These are phyloP conservation scores for Galerucella nymphaeae DNA, from an alignment of 2,888 invertebrate species.

Conservation along the genomic window DNA sequence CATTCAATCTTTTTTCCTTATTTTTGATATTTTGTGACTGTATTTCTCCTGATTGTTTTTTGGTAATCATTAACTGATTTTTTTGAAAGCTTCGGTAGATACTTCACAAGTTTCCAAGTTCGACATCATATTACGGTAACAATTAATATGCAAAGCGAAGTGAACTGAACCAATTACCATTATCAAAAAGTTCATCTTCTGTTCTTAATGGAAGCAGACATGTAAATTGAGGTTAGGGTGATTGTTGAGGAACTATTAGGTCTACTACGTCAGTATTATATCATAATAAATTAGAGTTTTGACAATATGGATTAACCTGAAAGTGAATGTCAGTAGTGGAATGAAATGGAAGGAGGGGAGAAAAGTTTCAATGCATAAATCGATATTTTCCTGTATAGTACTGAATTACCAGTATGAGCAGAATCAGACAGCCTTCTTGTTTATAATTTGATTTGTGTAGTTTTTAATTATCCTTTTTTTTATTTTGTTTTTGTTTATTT, in stretches of 20 bases:
- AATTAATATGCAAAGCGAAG: slow-evolving; percentile 37
- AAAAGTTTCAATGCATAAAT: too few relatives aligned
- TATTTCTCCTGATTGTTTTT: too few relatives aligned
- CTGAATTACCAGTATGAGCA: too few relatives aligned
- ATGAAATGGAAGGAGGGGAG: too few relatives aligned
- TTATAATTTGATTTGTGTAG: not conserved
- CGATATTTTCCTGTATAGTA: too few relatives aligned
- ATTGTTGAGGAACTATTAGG: slow-evolving; percentile 27
- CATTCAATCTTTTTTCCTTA: too few relatives aligned
- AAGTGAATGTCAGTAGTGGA: too few relatives aligned
- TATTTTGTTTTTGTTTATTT: slow-evolving; percentile 41
- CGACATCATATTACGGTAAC: slow-evolving; percentile 20
- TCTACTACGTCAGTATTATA: slow-evolving; percentile 27
- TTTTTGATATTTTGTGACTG: too few relatives aligned
- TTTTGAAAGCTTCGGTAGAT: not conserved
- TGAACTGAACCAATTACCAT: slow-evolving; percentile 36
- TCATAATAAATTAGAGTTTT: slow-evolving; percentile 20
- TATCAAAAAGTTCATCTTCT: slow-evolving; percentile 34
- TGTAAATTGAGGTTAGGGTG: slow-evolving; percentile 28
- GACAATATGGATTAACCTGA: too few relatives aligned
- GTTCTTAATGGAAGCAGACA: slow-evolving; percentile 37
- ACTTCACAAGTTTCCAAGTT: slow-evolving; percentile 3
- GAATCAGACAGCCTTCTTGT: not conserved
- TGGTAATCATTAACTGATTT: too few relatives aligned
- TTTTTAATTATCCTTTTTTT: not conserved